These are phyloP conservation scores for Micromys minutus DNA, from an alignment of 2,113 vertebrate genomes.

Conservation along the genomic window DNA sequence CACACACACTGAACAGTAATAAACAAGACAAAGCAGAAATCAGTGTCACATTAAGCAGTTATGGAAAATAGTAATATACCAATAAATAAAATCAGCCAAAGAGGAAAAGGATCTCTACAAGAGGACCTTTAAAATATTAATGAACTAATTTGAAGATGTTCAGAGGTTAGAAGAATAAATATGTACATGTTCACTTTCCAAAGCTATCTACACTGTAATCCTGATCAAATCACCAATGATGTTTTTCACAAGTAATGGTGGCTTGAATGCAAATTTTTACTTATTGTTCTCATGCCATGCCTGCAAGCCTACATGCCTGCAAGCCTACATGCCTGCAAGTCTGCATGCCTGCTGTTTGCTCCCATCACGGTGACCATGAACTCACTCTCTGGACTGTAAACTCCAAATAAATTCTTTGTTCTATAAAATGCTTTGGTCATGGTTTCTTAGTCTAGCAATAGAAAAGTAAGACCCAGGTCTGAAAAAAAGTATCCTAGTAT, in stretches of 20 bases:
- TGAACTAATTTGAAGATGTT: background rate
- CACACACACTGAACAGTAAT: background rate
- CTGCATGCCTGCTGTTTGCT: no score
- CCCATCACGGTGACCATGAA: no score
- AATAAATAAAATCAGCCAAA: background rate
- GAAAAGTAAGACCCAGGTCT: background rate
- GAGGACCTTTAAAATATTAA: background rate
- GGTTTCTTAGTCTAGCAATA: background rate
- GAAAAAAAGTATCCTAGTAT: background rate
- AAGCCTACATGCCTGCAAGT: no score
- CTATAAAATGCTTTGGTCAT: background rate
- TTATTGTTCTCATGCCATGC: no score
- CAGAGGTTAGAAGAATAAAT: background rate
- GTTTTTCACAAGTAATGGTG: background rate
- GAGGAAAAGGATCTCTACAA: background rate
- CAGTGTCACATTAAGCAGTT: background rate
- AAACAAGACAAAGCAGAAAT: background rate
- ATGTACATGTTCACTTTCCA: background rate
- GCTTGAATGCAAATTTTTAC: no score
- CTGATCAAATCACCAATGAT: background rate
- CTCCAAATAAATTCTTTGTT: background rate
- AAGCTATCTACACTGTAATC: background rate
- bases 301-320: no score
- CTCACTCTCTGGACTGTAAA: background rate
- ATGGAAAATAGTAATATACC: background rate